phyloP scores from a whole-genome alignment of 2,888 invertebrate genomes.

The Polydrusus pterygomalis region DNA sequence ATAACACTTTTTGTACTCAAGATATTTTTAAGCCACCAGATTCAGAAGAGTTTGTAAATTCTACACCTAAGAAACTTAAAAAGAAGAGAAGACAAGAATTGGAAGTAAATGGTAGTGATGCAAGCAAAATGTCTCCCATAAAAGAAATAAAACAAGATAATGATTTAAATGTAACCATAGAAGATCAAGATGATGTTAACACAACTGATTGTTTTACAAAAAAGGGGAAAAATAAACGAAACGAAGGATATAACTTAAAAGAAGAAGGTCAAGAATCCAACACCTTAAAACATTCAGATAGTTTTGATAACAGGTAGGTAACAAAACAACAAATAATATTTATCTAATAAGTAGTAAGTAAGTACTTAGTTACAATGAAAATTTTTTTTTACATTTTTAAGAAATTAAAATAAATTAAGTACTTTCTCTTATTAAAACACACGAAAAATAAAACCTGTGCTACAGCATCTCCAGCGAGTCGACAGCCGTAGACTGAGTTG shows the following conservation, averaged over 20 bases:
- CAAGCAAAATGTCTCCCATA: background rate
- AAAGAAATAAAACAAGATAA: background rate
- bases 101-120: background rate
- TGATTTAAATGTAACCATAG: background rate
- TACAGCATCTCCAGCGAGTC: too few species aligned
- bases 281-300: background rate
- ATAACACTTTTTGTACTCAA: conserved; percentile 4
- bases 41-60: background rate
- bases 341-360: too few species aligned
- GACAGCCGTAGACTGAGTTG: too few species aligned
- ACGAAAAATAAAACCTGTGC: too few species aligned
- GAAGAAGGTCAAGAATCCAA: background rate
- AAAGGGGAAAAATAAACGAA: background rate
- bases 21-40: background rate
- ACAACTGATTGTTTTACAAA: too few species aligned
- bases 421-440: too few species aligned
- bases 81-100: conserved; percentile 1
- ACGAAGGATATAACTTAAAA: background rate
- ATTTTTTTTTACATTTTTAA: too few species aligned
- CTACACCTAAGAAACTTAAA: background rate
- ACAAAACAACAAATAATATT: too few species aligned
- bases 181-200: background rate
- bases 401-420: too few species aligned
- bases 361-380: too few species aligned
- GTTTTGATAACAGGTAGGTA: background rate